Evolutionary conservation across 2,888 invertebrate genomes (phyloP).

Genomic region (Spodoptera exigua): DNA sequence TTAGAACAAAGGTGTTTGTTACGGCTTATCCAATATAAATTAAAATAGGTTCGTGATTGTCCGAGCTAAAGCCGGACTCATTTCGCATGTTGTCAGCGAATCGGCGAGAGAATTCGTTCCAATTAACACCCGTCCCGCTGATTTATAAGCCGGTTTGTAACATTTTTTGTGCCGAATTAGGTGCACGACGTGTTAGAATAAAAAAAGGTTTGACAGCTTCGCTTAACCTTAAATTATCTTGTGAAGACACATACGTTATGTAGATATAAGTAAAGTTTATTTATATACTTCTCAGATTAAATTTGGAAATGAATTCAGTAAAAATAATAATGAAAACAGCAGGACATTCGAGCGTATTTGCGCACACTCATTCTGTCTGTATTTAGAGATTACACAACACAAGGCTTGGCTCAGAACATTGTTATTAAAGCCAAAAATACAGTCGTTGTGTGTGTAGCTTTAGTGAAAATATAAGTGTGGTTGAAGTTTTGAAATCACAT

Average conservation of each 20-base stretch:
- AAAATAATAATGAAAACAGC: conserved; percentile 37
- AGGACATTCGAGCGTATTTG: conserved; percentile 27
- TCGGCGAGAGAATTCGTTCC: conserved; percentile 78
- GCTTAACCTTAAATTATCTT: conserved; percentile 54
- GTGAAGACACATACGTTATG: conserved; percentile 28
- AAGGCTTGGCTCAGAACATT: conserved; percentile 24
- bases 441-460: neutral
- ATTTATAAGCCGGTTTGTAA: conserved; percentile 81
- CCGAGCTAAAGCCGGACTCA: conserved; percentile 32
- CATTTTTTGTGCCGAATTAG: conserved; percentile 80
- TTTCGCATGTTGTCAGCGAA: conserved; percentile 68
- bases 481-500: neutral
- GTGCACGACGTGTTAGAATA: conserved; percentile 75
- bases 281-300: conserved; percentile 10
- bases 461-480: conserved; percentile 21
- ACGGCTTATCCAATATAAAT: conserved; percentile 17
- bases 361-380: conserved; percentile 32
- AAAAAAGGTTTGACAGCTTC: conserved; percentile 64
- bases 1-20: neutral
- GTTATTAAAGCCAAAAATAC: conserved; percentile 41
- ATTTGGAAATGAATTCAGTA: conserved; percentile 23
- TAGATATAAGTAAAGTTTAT: conserved; percentile 15
- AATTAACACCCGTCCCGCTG: conserved; percentile 84
- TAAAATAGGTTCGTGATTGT: conserved; percentile 40
- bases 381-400: conserved; percentile 38